These are phyloP conservation scores for Spodoptera picta DNA, from an alignment of 2,888 invertebrate species.

Conservation along the genomic window DNA sequence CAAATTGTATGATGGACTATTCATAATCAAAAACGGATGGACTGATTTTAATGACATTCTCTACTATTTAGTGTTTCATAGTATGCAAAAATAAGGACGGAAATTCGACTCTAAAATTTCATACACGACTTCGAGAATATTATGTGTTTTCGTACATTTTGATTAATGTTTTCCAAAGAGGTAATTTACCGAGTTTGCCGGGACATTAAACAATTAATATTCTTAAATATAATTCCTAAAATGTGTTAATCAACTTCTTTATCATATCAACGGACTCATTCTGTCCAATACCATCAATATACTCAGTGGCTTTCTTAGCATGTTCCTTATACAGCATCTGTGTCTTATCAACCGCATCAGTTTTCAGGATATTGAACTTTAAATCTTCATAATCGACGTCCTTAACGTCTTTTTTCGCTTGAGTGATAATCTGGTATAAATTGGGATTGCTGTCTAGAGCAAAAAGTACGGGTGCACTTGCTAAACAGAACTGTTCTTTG, in stretches of 20 bases:
- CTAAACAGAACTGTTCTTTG: conserved; percentile 91
- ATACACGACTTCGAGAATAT: too few species aligned
- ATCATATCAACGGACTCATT: conserved; percentile 85
- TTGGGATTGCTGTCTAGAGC: conserved; percentile 93
- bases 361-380: conserved; percentile 84
- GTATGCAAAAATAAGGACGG: too few species aligned
- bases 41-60: too few species aligned
- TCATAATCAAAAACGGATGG: too few species aligned
- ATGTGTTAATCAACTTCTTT: conserved; percentile 82
- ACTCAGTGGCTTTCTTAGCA: conserved; percentile 77
- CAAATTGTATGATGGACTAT: too few species aligned
- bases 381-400: conserved; percentile 91
- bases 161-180: too few species aligned
- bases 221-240: conserved; percentile 51
- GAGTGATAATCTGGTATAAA: conserved; percentile 90
- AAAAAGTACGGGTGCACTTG: conserved; percentile 95
- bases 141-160: too few species aligned
- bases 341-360: conserved; percentile 82
- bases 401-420: conserved; percentile 90
- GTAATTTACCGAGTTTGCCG: too few species aligned
- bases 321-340: conserved; percentile 80
- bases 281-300: conserved; percentile 77
- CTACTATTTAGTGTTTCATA: too few species aligned
- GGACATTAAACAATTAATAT: too few species aligned
- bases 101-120: too few species aligned